Conservation (phyloP, 2,113 vertebrate genomes). For the Caretta caretta region DNA sequence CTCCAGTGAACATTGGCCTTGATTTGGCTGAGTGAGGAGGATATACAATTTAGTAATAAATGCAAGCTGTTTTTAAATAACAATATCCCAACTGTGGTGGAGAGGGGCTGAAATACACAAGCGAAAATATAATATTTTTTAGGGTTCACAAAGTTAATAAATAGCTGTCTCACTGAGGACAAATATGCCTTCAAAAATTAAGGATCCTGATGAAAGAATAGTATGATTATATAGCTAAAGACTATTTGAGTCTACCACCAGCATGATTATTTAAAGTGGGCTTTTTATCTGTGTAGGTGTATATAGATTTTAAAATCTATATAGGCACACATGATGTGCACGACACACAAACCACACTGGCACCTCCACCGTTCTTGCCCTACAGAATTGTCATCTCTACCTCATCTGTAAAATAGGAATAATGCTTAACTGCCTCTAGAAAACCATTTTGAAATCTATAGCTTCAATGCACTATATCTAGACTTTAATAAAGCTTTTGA, state of each 20-base stretch:
- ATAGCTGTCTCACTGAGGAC: background rate
- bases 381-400: rapidly evolving
- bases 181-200: background rate
- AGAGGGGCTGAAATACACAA: background rate
- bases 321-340: background rate
- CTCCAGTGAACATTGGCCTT: background rate
- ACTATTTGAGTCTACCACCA: background rate
- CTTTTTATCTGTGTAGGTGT: background rate
- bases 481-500: too few relatives aligned
- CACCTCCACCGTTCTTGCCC: background rate
- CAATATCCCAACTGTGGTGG: background rate
- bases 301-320: background rate
- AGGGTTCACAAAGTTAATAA: background rate
- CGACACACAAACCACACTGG: background rate
- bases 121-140: background rate
- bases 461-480: too few relatives aligned
- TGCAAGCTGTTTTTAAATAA: background rate
- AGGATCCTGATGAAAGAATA: background rate
- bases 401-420: background rate
- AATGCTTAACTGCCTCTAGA: background rate
- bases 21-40: background rate
- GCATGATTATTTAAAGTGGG: background rate
- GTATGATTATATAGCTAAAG: background rate
- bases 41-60: background rate
- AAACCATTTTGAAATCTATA: background rate